These are phyloP conservation scores for Aplocera efformata DNA, from an alignment of 2,888 invertebrate species.

Conservation along the genomic window DNA sequence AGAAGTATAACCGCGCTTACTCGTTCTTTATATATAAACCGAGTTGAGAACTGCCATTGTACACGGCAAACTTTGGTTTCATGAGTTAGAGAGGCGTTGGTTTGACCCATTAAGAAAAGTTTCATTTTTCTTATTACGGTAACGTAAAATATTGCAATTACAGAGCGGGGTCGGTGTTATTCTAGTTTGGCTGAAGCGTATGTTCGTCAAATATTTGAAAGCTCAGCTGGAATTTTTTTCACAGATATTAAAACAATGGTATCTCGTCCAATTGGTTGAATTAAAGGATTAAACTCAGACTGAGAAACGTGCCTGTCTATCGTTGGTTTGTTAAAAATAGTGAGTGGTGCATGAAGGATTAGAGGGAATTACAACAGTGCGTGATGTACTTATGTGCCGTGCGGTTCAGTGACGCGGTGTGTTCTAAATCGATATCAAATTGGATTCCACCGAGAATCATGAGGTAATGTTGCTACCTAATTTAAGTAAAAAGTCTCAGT, in stretches of 20 bases:
- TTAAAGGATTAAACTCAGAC: not conserved
- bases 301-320: conserved; percentile 1
- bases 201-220: not conserved
- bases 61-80: conserved; percentile 24
- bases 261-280: conserved; percentile 3
- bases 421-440: conserved; percentile 52
- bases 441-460: conserved; percentile 64
- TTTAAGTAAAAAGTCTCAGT: too few relatives aligned
- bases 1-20: conserved; percentile 29
- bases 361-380: conserved; percentile 26
- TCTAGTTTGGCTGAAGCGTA: not conserved
- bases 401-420: conserved; percentile 38
- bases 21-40: conserved; percentile 16
- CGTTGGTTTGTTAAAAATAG: conserved; percentile 4
- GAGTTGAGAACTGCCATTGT: conserved; percentile 19
- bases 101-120: conserved; percentile 34
- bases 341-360: conserved; percentile 26
- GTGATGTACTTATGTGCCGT: conserved; percentile 37
- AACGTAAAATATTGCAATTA: conserved; percentile 34
- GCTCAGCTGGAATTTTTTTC: conserved; percentile 7
- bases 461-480: conserved; percentile 47
- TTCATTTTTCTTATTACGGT: conserved; percentile 19
- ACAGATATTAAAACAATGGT: conserved; percentile 5
- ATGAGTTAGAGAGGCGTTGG: conserved; percentile 24
- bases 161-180: conserved; percentile 13